A percentile compares a stretch with the other conserved stretches of the same genome.
phyloP scores from a whole-genome alignment of 2,888 invertebrate genomes.

The Oscheius onirici region DNA sequence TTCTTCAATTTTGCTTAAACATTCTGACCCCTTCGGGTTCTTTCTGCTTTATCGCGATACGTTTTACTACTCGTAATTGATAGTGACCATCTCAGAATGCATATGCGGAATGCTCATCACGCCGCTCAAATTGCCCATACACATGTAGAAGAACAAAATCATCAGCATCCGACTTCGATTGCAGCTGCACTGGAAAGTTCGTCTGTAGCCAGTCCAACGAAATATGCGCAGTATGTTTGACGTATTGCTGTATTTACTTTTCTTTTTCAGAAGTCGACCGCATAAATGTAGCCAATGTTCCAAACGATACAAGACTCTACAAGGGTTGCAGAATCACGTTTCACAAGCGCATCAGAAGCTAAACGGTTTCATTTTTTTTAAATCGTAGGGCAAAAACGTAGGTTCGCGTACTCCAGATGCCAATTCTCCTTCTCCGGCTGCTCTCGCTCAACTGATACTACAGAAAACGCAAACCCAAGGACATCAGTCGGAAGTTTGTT shows the following conservation, averaged over 20 bases:
- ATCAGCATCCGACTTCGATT: background rate
- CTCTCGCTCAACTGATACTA: constrained; percentile 43
- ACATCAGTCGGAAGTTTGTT: constrained; percentile 25
- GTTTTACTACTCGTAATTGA: too few relatives aligned
- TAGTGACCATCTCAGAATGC: background rate
- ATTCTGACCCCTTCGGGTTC: background rate
- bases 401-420: background rate
- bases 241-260: background rate
- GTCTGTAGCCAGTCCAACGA: constrained; percentile 25
- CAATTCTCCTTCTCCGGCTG: constrained; percentile 32
- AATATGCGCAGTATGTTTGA: constrained; percentile 21
- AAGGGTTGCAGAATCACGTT: constrained; percentile 50
- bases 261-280: constrained; percentile 25
- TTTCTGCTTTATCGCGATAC: background rate
- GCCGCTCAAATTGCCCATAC: background rate
- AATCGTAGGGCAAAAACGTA: background rate
- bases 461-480: constrained; percentile 43
- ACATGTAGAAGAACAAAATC: background rate
- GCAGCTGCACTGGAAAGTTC: constrained; percentile 2
- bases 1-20: background rate
- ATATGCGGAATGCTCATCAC: constrained; percentile 37
- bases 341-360: constrained; percentile 45
- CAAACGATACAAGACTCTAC: constrained; percentile 49
- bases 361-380: background rate
- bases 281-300: constrained; percentile 48